Percentiles rank a stretch among this genome's conserved stretches.
Conservation (phyloP, 2,888 invertebrate genomes). For the Stenotaenia linearis region DNA sequence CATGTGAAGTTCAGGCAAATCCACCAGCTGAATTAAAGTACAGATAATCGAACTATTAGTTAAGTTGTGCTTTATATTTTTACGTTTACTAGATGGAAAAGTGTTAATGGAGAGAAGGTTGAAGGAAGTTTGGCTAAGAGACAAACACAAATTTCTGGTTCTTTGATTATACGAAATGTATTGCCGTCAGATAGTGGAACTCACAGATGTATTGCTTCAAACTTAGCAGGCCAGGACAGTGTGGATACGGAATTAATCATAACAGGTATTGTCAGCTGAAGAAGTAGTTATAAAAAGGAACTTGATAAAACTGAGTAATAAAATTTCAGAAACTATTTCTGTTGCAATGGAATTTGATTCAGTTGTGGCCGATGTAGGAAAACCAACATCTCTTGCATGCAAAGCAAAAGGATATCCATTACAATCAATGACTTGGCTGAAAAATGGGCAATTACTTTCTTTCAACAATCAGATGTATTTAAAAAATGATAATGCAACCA, state of each 20-base stretch:
- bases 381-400: not conserved
- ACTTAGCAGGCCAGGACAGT: not conserved
- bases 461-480: not conserved
- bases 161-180: constrained; percentile 1
- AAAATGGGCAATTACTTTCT: not conserved
- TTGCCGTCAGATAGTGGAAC: not conserved
- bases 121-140: not conserved
- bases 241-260: not conserved
- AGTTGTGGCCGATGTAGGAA: not conserved
- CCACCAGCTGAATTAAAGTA: not conserved
- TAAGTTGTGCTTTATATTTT: not conserved
- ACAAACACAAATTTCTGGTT: not conserved
- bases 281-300: not conserved
- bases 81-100: not conserved
- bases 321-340: not conserved
- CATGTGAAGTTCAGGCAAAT: constrained; percentile 6
- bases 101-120: not conserved
- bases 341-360: not conserved
- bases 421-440: not conserved
- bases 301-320: not conserved
- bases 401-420: not conserved
- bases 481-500: not conserved
- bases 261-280: not conserved
- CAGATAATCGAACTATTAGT: not conserved
- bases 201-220: not conserved